Percentiles rank a stretch among this genome's conserved stretches.
phyloP scores from a whole-genome alignment of 2,113 vertebrate species.

The Garra rufa region DNA sequence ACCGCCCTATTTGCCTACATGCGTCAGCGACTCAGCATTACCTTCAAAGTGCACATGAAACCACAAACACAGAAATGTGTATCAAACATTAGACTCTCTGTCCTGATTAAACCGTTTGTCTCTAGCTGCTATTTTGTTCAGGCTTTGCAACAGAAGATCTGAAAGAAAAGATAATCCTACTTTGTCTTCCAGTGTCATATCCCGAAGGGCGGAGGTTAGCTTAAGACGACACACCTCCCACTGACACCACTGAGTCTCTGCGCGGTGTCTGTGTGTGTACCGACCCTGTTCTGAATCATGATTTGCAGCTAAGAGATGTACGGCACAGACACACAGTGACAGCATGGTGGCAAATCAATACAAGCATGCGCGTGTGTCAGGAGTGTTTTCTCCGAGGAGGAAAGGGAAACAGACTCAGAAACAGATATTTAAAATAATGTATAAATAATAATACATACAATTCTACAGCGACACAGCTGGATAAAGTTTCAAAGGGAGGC shows the following conservation, averaged over 20 bases:
- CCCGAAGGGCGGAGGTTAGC: slow-evolving; percentile 33
- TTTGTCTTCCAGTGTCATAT: slow-evolving; percentile 25
- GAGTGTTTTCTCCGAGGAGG: neutral
- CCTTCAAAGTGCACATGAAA: neutral
- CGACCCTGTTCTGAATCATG: slow-evolving; percentile 40
- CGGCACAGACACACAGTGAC: slow-evolving; percentile 21
- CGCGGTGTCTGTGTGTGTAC: slow-evolving; percentile 24
- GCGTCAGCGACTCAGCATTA: neutral
- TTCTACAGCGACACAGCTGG: neutral
- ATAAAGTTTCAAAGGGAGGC: neutral
- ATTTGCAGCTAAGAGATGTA: slow-evolving; percentile 45
- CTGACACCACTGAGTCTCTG: slow-evolving; percentile 18
- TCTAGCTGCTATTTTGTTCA: neutral
- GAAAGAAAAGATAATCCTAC: slow-evolving; percentile 37
- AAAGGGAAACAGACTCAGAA: neutral
- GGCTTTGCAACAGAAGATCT: slow-evolving; percentile 18
- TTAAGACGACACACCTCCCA: slow-evolving; percentile 30
- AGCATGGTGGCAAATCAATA: slow-evolving; percentile 35
- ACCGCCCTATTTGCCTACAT: neutral
- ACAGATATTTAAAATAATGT: neutral
- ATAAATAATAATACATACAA: neutral
- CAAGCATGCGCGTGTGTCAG: neutral
- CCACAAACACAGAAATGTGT: neutral
- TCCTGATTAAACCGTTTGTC: slow-evolving; percentile 6
- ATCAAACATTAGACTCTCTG: neutral